Percentiles rank a stretch among this genome's conserved stretches.
Conservation (phyloP, 1,140 invertebrate genomes). For the Grapholita molesta region DNA sequence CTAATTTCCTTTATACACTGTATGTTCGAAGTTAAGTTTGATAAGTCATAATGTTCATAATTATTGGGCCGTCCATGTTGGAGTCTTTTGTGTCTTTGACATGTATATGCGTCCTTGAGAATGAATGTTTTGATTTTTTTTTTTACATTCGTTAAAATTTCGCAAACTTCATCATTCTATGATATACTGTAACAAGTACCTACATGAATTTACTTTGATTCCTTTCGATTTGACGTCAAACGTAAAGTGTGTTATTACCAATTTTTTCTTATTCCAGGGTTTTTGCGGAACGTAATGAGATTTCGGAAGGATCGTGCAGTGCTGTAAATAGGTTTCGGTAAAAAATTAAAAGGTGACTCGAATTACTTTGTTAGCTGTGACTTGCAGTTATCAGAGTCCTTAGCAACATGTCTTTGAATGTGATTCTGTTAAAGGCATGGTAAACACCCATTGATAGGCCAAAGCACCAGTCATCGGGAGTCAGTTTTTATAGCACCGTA, state of each 20-base stretch:
- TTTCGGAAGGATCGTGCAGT: conserved; percentile 10
- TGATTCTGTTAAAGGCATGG: background rate
- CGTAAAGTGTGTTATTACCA: background rate
- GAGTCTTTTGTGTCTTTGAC: no score
- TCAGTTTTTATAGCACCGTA: background rate
- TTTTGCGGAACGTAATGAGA: conserved; percentile 4
- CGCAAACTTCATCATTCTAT: no score
- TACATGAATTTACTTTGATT: background rate
- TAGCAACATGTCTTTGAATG: background rate
- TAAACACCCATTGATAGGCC: background rate
- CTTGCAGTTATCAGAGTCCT: background rate
- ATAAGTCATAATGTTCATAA: no score
- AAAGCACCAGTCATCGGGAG: background rate
- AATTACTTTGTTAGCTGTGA: background rate
- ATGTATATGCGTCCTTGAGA: no score
- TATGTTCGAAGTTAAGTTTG: no score
- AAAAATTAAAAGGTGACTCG: background rate
- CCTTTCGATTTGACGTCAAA: background rate
- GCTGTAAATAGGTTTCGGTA: conserved; percentile 4
- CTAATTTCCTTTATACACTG: no score
- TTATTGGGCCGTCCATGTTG: no score
- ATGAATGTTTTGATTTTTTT: no score
- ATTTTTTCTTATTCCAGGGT: background rate
- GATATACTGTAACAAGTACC: background rate
- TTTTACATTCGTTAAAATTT: no score